Percentiles rank a stretch among this genome's conserved stretches.
These are phyloP conservation scores for Mizuhopecten yessoensis DNA, from an alignment of 1,140 invertebrate genomes.

Conservation along the genomic window DNA sequence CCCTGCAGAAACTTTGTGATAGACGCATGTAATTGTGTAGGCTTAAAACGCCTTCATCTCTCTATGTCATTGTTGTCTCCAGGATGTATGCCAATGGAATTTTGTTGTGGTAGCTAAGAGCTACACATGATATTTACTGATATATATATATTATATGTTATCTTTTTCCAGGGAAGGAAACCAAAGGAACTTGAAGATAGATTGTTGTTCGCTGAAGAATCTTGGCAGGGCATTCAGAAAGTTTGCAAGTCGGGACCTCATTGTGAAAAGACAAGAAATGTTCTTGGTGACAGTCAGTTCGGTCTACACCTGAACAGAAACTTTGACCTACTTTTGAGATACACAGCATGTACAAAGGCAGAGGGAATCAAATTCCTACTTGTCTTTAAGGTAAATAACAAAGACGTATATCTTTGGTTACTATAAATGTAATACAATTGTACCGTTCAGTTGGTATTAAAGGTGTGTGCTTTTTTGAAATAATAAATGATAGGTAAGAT, in stretches of 20 bases:
- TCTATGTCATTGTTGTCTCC: no score
- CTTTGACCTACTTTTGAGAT: not conserved
- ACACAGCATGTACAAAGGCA: not conserved
- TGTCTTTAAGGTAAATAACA: conserved; percentile 1
- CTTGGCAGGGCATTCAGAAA: not conserved
- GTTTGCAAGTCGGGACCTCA: not conserved
- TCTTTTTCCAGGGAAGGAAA: not conserved
- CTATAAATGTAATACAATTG: no score
- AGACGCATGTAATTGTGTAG: no score
- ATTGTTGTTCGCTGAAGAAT: not conserved
- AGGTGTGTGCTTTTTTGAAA: no score
- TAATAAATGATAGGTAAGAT: not conserved
- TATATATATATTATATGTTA: no score
- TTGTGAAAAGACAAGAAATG: not conserved
- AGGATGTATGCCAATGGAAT: no score
- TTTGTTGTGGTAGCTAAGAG: no score
- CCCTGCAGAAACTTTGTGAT: no score
- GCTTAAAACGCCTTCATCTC: no score
- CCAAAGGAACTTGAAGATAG: conserved; percentile 8
- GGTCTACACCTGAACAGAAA: not conserved
- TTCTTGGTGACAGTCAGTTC: not conserved
- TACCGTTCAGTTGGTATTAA: no score
- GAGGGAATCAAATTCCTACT: not conserved
- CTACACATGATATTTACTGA: no score
- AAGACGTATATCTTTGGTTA: no score